phyloP scores from a whole-genome alignment of 2,113 vertebrate genomes.

The Tympanuchus pallidicinctus region DNA sequence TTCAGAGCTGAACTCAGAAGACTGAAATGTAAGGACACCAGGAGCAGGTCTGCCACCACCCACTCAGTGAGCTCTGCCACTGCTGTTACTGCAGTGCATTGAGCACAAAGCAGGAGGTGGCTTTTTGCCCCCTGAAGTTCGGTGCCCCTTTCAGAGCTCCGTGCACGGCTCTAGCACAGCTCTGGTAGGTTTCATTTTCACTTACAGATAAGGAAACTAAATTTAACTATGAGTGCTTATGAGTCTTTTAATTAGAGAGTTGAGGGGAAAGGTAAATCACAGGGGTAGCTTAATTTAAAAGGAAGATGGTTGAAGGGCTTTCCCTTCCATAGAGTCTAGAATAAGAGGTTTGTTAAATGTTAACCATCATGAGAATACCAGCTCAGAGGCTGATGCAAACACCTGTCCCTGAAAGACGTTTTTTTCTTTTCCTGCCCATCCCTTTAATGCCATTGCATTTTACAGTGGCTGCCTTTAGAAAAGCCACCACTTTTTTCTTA shows the following conservation, averaged over 20 bases:
- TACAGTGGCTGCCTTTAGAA: not conserved
- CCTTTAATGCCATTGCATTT: not conserved
- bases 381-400: not conserved
- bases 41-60: not conserved
- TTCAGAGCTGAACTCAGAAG: not conserved
- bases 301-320: not conserved
- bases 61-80: not conserved
- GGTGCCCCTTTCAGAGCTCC: not conserved
- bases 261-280: not conserved
- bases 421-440: not conserved
- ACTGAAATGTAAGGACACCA: not conserved
- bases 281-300: not conserved
- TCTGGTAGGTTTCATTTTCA: not conserved
- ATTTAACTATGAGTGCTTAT: not conserved
- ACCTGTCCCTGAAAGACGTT: not conserved
- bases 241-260: not conserved
- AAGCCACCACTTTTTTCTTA: not conserved
- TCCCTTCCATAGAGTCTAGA: not conserved
- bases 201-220: not conserved
- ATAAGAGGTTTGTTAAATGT: not conserved
- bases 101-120: not conserved
- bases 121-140: not conserved
- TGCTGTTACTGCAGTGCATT: fast-evolving
- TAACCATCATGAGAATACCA: not conserved
- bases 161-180: not conserved